Base-by-base conservation (phyloP, 2,797 vertebrate genomes). In the Xiphophorus birchmanni region DNA sequence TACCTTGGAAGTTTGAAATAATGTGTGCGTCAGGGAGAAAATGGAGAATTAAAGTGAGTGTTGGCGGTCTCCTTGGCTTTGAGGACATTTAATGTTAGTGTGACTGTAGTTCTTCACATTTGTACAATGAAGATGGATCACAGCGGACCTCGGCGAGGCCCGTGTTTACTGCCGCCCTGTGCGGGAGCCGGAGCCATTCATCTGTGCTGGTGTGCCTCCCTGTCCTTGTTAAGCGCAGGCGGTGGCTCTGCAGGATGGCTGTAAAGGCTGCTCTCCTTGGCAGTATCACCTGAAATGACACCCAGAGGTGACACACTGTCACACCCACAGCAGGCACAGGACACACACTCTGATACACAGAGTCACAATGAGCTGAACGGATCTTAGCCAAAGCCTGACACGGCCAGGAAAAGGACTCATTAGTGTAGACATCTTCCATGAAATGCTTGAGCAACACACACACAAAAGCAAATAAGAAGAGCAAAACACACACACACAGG, bases 241-340 rank as follows among this genome's bases (percentile, higher is more conserved):
- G 80, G 91, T 77, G 80, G 89, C 92, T 92, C 90, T 88, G 91
- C 80, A 79, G 92, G 89, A 84, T 18, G 80, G 87, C 91, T 92
- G 89, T 90, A 92, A 89, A 88, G 86, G 90, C 86, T 86, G 84
- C 84, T 93, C 91, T 91, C 85, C 86, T 90, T 86, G 87, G 87
- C 78, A 37, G 58, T 82, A 82, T 92, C 91, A 86, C 86, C 87
- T 91, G 83, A 87, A 94, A 93, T 93, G 93, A 93, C 92, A 93
- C 92, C 91, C 92, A 93, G 90, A 94, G 91, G 94, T 93, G 92
- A 93, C 91, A 91, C 84, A 50, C 80, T 91, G 91, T 92, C 91
- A 83, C 92, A 83, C 86, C 69, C 80, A 83, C 88, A 82, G 76
- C 60, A 79, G 73, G 83, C 40, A 69, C 0, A 76, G 85, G 74